Evolutionary conservation across 1,140 invertebrate genomes (phyloP), one percentile per base, ranked within the genome.

Genomic region (Tetragonula clypearis): DNA sequence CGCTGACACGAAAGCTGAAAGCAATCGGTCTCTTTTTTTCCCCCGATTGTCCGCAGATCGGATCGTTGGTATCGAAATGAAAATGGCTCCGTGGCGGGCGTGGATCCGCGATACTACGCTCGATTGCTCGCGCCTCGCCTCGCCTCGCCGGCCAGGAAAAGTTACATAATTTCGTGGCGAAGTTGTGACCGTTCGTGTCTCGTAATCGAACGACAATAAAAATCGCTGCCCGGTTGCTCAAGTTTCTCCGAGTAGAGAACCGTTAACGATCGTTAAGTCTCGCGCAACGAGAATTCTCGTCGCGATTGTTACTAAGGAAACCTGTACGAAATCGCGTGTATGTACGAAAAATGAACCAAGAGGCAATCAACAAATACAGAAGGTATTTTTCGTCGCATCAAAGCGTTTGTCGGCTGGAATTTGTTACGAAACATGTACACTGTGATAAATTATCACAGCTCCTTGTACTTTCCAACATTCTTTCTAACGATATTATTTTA

Each of bases 101-200:
- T n/a, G n/a, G 73, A 75, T 76, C 66, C 56, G 60, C 30, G 72
- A 76, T 83, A 53, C 79, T 53, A 77, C 85, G 73, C 41, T 84
- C 68, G 56, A 84, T 84, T 84, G 72, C 72, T 19, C 72, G 30
- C n/a, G 78, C 30, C 69, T 85, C 26, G 62, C 30, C 69, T 85
- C 26, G 62, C n/a, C 49, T 85, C 21, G 62, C 19, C 49, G 26
- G n/a, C 55, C 72, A 58, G 49, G 35, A 84, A 71, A 65, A 65
- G 62, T 86, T 86, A 76, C 80, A 72, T 82, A 83, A 83, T 86
- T 83, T 56, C 73, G 56, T 35, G 60, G 56, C 35, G 53, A 77
- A 74, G 72, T 71, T 82, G 79, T 72, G 80, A 82, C 79, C 68
- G 85, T 77, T 77, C 11, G 30, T 30, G 41, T 23, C 71, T 74